Evolutionary conservation across 2,888 invertebrate genomes (phyloP).

Genomic region (Xylota sylvarum): DNA sequence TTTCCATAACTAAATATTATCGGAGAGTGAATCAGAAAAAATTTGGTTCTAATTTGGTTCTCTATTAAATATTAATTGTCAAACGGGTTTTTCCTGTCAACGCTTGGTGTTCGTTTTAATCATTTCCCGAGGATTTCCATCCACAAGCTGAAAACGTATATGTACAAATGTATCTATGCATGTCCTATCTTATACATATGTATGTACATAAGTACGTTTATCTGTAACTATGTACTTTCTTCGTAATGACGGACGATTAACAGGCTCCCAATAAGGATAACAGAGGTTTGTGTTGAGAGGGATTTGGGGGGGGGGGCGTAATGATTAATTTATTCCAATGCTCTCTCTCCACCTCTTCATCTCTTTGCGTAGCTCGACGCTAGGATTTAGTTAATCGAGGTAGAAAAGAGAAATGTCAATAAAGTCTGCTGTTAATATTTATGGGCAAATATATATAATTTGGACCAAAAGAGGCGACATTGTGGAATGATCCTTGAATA

Average conservation of each 20-base stretch:
- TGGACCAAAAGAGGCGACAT: slow-evolving; percentile 16
- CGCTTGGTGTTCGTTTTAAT: slow-evolving; percentile 46
- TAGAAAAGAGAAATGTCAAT: slow-evolving; percentile 53
- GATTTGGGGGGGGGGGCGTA: slow-evolving; percentile 10
- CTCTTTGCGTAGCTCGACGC: neutral
- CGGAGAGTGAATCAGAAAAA: slow-evolving; percentile 40
- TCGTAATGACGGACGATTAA: slow-evolving; percentile 41
- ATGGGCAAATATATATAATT: slow-evolving; percentile 40
- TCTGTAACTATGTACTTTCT: slow-evolving; percentile 28
- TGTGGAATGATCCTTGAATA: slow-evolving; percentile 44
- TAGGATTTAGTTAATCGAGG: slow-evolving; percentile 48
- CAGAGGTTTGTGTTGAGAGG: slow-evolving; percentile 25
- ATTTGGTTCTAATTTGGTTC: too few species aligned
- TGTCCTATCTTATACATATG: neutral
- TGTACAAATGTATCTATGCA: neutral
- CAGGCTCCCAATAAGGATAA: slow-evolving; percentile 23
- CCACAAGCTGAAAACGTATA: neutral
- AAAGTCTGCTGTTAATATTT: slow-evolving; percentile 67
- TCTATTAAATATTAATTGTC: slow-evolving; percentile 65
- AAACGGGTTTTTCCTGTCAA: slow-evolving; percentile 60
- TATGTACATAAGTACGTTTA: neutral
- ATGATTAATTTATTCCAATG: slow-evolving; percentile 72
- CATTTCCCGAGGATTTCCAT: slow-evolving; percentile 29
- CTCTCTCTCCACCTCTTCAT: neutral
- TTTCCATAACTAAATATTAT: slow-evolving; percentile 61